Base-by-base conservation (phyloP, 2,888 invertebrate genomes). In the Pegoplata infirma region DNA sequence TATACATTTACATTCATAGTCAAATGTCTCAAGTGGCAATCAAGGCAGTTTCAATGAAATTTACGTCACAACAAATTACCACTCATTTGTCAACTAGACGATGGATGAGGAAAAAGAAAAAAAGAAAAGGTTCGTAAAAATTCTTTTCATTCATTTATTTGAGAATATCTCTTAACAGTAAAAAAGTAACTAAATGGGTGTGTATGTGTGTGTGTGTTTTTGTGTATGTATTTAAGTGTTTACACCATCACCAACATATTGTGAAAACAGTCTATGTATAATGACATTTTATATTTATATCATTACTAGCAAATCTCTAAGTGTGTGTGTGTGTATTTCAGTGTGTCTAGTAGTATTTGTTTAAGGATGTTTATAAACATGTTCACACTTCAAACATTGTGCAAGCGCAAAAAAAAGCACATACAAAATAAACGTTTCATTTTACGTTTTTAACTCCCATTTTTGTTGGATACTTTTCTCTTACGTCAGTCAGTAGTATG, bases 11-110 rank as follows among this genome's bases (percentile, higher is more conserved):
- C 47, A 80, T 78, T 80, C 51, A 46, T 47, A 46, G 68, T 72
- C 67, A 82, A 82, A 88, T 84, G 86, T 87, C 86, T 86, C 86
- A 85, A 88, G 88, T 88, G 85, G 87, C 88, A 87, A 87, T 88
- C 87, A 88, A 86, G 85, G 85, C 87, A 83, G 83, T 86, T 84
- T 85, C 84, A 86, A 86, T 85, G 86, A 85, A 88, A 86, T 87
- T 85, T 84, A 83, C 85, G 87, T 86, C 85, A 84, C 85, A 85
- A 88, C 86, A 88, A 87, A 87, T 87, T 87, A 86, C 84, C 82
- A 81, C 83, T 84, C 88, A 87, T 87, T 87, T 87, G 84, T 86
- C 87, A 85, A 82, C 40, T 36, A 56, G 36, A 25, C n/a, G n/a
- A n/a, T n/a, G n/a, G n/a, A n/a, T n/a, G n/a, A n/a, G n/a, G n/a